These are phyloP conservation scores for Sylvietta virens DNA, from an alignment of 2,113 vertebrate species.

Conservation along the genomic window DNA sequence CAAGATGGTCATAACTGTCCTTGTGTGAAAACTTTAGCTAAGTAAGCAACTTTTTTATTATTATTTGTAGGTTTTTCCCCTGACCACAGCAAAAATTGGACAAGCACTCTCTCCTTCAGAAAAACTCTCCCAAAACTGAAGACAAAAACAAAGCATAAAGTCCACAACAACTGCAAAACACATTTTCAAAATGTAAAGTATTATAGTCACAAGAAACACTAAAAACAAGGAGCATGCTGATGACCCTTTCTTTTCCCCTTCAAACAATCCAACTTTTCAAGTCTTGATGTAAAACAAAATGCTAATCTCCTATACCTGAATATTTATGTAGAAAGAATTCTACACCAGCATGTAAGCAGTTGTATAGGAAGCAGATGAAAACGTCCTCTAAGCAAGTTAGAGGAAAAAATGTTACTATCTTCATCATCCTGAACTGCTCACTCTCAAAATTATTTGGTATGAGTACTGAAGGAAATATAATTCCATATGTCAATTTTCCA, in stretches of 20 bases:
- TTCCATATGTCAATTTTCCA: conserved; percentile 11
- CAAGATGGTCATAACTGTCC: not conserved
- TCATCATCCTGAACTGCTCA: conserved; percentile 4
- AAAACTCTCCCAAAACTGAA: not conserved
- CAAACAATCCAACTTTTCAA: not conserved
- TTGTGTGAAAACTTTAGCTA: not conserved
- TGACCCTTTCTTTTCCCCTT: not conserved
- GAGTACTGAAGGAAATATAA: not conserved
- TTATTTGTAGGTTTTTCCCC: not conserved
- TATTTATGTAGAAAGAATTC: not conserved
- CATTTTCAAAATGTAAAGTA: not conserved
- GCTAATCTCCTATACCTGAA: not conserved
- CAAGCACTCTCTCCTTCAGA: not conserved
- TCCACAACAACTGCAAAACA: not conserved
- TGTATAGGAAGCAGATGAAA: not conserved
- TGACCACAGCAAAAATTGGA: not conserved
- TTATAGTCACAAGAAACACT: not conserved
- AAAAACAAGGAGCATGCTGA: not conserved
- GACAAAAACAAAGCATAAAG: not conserved
- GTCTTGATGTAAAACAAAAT: not conserved
- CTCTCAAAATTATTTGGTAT: conserved; percentile 18
- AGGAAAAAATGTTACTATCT: not conserved
- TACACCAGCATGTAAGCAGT: not conserved
- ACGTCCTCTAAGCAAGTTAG: not conserved
- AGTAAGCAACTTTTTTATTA: not conserved